Conservation (phyloP, 2,113 vertebrate species). For the Pseudopipra pipra region DNA sequence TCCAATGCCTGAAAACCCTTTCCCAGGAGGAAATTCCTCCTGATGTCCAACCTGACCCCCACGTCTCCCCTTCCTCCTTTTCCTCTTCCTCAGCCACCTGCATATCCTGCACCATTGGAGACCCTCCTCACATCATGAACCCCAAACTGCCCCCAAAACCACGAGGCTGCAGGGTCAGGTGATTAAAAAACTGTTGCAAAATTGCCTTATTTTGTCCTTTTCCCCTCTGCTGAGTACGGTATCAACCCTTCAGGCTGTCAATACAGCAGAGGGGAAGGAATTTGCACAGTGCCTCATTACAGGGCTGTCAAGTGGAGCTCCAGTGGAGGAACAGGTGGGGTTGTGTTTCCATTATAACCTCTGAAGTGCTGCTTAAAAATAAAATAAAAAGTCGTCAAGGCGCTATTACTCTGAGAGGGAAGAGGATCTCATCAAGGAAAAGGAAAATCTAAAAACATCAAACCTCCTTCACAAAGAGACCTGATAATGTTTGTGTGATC, state of each 20-base stretch:
- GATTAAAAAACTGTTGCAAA: not conserved
- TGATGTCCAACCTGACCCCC: not conserved
- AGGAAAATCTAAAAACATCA: not conserved
- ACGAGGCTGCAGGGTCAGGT: not conserved
- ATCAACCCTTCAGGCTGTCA: not conserved
- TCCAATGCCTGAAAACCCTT: fast-evolving
- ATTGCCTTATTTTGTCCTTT: not conserved
- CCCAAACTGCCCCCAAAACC: not conserved
- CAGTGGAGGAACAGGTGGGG: not conserved
- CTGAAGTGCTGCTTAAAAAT: slow-evolving; percentile 37
- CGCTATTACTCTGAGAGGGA: not conserved
- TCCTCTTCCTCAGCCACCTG: not conserved
- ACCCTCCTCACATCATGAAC: not conserved
- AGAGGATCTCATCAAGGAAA: not conserved
- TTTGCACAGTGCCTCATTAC: slow-evolving; percentile 39
- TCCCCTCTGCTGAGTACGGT: not conserved
- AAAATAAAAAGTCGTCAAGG: slow-evolving; percentile 10
- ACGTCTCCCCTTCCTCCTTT: not conserved
- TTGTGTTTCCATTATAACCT: slow-evolving; percentile 2
- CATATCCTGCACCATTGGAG: not conserved
- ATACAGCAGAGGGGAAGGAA: not conserved
- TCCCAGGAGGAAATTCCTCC: not conserved
- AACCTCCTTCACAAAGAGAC: slow-evolving; percentile 1
- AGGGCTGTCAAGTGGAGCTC: slow-evolving; percentile 19
- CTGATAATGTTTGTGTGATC: slow-evolving; percentile 28